Evolutionary conservation across 1,140 invertebrate genomes (phyloP).

Genomic region (Samia ricini): DNA sequence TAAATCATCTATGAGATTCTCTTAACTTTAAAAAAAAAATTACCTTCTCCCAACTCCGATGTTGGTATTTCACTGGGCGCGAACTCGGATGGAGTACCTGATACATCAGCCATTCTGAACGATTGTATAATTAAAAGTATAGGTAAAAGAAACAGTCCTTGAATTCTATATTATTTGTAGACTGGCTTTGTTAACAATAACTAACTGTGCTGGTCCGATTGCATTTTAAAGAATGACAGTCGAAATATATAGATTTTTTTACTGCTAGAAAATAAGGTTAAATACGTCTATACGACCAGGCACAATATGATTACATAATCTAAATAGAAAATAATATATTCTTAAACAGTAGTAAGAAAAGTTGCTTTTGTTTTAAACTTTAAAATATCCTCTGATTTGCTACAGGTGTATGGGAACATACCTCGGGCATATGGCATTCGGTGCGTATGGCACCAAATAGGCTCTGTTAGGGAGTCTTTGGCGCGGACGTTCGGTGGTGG

Average conservation of each 20-base stretch:
- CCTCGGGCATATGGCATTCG: no score
- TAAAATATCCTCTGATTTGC: no score
- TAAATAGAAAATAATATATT: no score
- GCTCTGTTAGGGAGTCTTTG: no score
- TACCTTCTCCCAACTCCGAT: slow-evolving; percentile 30
- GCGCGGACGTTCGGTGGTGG: no score
- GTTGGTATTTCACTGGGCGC: slow-evolving; percentile 33
- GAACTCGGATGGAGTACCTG: slow-evolving; percentile 26
- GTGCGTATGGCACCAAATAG: no score
- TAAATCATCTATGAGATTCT: no score
- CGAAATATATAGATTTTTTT: neutral
- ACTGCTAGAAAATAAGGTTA: neutral
- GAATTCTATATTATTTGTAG: slow-evolving; percentile 8
- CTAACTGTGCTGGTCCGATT: neutral
- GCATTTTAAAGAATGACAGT: slow-evolving; percentile 31
- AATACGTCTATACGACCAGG: neutral
- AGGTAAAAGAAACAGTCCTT: slow-evolving; percentile 48
- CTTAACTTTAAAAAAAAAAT: no score
- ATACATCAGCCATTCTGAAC: slow-evolving; percentile 17
- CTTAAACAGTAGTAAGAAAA: no score
- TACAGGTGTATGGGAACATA: no score
- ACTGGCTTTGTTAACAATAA: neutral
- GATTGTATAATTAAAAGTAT: neutral
- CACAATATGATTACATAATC: no score
- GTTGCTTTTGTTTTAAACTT: no score